Conservation (phyloP, 2,888 invertebrate species). For the Timema podura region DNA sequence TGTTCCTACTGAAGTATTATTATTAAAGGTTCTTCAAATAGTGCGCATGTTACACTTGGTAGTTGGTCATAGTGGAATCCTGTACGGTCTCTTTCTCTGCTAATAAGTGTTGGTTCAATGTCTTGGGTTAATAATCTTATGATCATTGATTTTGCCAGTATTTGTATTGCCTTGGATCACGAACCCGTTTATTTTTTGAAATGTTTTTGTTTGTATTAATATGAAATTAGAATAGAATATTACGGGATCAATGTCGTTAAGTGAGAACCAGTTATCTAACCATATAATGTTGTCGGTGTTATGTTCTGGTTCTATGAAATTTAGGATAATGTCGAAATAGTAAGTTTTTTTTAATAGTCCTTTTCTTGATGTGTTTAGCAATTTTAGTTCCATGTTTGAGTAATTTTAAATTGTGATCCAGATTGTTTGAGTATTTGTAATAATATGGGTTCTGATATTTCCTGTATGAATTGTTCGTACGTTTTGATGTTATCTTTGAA, state of each 20-base stretch:
- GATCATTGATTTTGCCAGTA: not conserved
- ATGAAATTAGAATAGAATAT: not conserved
- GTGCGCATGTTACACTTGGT: not conserved
- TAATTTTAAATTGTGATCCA: too few relatives aligned
- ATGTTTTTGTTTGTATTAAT: not conserved
- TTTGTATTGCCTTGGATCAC: not conserved
- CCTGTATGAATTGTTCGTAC: too few relatives aligned
- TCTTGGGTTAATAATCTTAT: not conserved
- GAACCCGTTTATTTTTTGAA: not conserved
- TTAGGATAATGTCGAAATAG: too few relatives aligned
- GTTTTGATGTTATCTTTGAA: too few relatives aligned
- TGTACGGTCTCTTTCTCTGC: not conserved
- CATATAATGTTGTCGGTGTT: not conserved
- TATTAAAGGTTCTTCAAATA: not conserved
- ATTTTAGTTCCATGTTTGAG: too few relatives aligned
- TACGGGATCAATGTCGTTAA: not conserved
- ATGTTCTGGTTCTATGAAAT: too few relatives aligned
- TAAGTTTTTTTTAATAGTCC: too few relatives aligned
- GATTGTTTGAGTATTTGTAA: too few relatives aligned
- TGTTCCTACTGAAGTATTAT: not conserved
- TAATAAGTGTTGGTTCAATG: not conserved
- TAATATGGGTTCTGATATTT: too few relatives aligned
- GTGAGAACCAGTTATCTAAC: not conserved
- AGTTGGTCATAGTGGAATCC: constrained; percentile 10
- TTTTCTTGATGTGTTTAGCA: too few relatives aligned